Evolutionary conservation across 2,888 invertebrate species (phyloP).

Genomic region (Eristalis arbustorum): DNA sequence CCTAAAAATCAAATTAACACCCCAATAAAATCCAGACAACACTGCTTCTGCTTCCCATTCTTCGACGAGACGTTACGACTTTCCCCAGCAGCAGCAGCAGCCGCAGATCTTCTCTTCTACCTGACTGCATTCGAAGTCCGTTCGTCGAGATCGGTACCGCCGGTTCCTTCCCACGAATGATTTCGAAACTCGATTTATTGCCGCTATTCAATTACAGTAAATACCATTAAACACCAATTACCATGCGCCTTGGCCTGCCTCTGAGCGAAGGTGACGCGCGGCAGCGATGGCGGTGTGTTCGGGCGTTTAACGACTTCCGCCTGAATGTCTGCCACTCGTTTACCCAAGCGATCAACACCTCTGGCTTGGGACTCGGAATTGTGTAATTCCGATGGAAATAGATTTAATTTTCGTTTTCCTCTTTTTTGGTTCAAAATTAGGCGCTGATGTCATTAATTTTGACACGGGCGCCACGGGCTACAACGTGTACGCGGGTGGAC

Average conservation of each 20-base stretch:
- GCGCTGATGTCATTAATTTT: neutral
- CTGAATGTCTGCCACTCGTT: neutral
- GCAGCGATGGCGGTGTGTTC: neutral
- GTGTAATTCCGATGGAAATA: neutral
- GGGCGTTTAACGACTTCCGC: neutral
- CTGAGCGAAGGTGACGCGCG: neutral
- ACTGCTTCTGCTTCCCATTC: neutral
- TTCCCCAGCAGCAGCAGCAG: neutral
- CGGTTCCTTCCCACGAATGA: neutral
- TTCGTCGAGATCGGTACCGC: neutral
- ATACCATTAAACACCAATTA: neutral
- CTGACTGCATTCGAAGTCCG: neutral
- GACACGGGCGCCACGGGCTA: slow-evolving; percentile 23
- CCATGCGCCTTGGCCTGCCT: neutral
- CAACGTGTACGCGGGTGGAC: neutral
- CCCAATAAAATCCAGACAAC: neutral
- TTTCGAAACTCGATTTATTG: neutral
- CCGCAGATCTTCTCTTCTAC: too few relatives aligned
- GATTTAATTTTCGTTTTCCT: neutral
- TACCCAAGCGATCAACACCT: neutral
- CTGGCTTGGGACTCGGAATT: neutral
- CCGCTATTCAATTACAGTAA: neutral
- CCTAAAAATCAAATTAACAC: neutral
- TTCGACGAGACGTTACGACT: neutral
- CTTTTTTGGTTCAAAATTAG: neutral